Evolutionary conservation across 2,888 invertebrate genomes (phyloP).

Genomic region (Protodeltote pygarga): DNA sequence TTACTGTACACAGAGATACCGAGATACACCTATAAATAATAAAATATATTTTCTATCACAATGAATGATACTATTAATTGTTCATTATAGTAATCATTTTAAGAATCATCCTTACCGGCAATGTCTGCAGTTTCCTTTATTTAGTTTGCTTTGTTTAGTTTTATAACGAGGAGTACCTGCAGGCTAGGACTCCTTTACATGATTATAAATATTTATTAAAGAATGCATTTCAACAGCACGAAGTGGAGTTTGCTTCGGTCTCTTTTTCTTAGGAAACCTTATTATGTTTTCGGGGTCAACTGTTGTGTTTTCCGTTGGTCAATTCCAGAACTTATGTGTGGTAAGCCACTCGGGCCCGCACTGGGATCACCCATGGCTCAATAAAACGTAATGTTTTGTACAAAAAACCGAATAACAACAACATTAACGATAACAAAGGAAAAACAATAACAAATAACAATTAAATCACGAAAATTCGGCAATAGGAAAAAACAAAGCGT

Average conservation of each 20-base stretch:
- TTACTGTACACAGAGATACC: too few relatives aligned
- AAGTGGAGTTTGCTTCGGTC: background rate
- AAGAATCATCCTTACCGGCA: background rate
- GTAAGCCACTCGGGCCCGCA: too few relatives aligned
- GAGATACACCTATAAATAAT: background rate
- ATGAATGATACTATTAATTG: background rate
- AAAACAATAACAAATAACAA: too few relatives aligned
- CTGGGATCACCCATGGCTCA: too few relatives aligned
- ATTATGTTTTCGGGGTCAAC: too few relatives aligned
- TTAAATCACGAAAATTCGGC: too few relatives aligned
- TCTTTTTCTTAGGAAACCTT: background rate
- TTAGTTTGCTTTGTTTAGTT: background rate
- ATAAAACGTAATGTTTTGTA: too few relatives aligned
- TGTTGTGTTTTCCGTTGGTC: too few relatives aligned
- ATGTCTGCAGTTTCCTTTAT: background rate
- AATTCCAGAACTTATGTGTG: too few relatives aligned
- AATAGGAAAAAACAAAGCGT: too few relatives aligned
- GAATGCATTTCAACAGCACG: background rate
- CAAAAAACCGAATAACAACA: too few relatives aligned
- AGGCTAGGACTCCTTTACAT: background rate
- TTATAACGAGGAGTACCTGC: background rate
- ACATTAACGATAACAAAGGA: too few relatives aligned
- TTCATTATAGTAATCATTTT: background rate
- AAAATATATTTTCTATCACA: background rate
- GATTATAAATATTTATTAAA: slow-evolving; percentile 1